Conservation (phyloP, 2,797 vertebrate genomes). For the Pangasius mekongensis region DNA sequence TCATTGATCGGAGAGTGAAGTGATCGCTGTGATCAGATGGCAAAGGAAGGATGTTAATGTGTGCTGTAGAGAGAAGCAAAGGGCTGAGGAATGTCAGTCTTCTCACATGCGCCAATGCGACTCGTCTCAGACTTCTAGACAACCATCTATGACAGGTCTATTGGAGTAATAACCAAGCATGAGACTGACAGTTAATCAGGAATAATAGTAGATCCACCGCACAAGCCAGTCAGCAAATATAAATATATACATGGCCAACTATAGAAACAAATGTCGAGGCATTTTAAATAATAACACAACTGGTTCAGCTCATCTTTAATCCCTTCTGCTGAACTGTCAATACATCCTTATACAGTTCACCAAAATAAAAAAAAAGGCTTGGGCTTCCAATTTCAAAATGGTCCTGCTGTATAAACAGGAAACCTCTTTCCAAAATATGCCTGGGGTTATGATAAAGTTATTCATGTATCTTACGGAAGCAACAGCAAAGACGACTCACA, state of each 20-base stretch:
- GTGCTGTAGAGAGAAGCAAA: not conserved
- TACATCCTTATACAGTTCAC: not conserved
- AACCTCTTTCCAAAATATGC: not conserved
- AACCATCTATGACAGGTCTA: not conserved
- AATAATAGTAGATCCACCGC: not conserved
- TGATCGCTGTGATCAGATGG: constrained; percentile 12
- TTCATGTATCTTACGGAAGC: not conserved
- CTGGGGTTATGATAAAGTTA: not conserved
- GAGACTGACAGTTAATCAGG: not conserved
- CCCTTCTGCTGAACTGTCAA: not conserved
- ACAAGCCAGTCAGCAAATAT: not conserved
- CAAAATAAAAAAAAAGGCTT: not conserved
- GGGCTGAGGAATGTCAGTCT: not conserved
- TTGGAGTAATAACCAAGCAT: not conserved
- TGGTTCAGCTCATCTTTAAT: not conserved
- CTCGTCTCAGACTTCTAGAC: not conserved
- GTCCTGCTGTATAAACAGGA: not conserved
- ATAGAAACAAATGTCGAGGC: not conserved
- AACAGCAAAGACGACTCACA: not conserved
- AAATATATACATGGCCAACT: too few relatives aligned
- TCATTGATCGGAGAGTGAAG: not conserved
- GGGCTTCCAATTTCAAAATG: not conserved
- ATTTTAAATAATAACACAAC: not conserved
- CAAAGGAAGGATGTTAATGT: not conserved
- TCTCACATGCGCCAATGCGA: not conserved